Evolutionary conservation across 2,113 vertebrate species (phyloP), one percentile per base, ranked within the genome.

Genomic region (Poeciliopsis retropinna): DNA sequence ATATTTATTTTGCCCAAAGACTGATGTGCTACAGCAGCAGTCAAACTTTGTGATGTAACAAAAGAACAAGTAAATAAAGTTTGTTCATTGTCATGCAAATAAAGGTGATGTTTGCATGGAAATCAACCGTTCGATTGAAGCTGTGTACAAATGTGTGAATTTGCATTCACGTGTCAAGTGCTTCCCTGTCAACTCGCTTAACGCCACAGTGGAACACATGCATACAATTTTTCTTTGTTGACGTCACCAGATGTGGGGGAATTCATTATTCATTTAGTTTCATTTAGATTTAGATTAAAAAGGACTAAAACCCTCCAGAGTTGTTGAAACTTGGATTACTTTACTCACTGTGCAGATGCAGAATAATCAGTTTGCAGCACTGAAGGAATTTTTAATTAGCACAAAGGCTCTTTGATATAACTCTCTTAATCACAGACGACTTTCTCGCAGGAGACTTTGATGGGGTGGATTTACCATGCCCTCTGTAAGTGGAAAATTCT

Each of bases 341-440:
- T 28, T 12, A 8, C 60, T 76, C 72, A 76, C 76, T n/a, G 37
- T 19, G 64, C 29, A 63, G 73, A 30, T 41, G 72, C 17, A 54
- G 37, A 79, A 83, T 83, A 76, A 76, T 81, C 75, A 80, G 72
- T 47, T 75, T 70, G 30, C 60, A 70, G 74, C 68, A 64, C 72
- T 88, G 73, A 76, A 82, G 69, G 64, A 62, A 79, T 75, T 80
- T 79, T 82, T 84, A 76, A 85, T 87, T 80, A 64, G 64, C 60
- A 51, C 72, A 76, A 70, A 71, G 25, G 22, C 28, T 2, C 70
- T 78, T 64, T 72, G 75, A 82, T 72, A 34, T 10, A 54, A 30
- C 44, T 80, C 51, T 37, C 34, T 80, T 85, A 72, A 75, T 83
- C 79, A 62, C 11, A 25, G 54, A n/a, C 67, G 1, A 67, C 67